Conservation (phyloP, 2,888 invertebrate genomes). For the Eupithecia dodoneata region DNA sequence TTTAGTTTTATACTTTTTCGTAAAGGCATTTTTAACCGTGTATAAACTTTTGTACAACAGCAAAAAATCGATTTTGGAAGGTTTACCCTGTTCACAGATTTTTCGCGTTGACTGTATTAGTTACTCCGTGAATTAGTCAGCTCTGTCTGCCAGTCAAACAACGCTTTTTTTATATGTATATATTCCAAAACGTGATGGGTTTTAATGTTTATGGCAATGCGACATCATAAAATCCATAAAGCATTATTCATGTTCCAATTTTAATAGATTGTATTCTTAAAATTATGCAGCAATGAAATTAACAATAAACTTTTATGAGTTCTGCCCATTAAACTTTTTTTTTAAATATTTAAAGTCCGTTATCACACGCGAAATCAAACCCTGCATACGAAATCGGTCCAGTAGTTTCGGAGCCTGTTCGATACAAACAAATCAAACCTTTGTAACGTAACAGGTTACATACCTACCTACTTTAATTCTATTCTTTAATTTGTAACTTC, state of each 20-base stretch:
- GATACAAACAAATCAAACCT: too few species aligned
- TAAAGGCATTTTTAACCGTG: too few species aligned
- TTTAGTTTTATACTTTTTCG: background rate
- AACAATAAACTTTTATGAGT: background rate
- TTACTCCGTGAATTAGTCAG: background rate
- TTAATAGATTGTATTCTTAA: background rate
- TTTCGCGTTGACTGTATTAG: background rate
- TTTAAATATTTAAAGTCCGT: background rate
- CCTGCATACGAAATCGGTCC: background rate
- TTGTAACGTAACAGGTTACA: too few species aligned
- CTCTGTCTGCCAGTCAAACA: background rate
- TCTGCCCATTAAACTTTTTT: background rate
- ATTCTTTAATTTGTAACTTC: too few species aligned
- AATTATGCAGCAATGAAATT: background rate
- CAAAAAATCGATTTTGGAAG: too few species aligned
- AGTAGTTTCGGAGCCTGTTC: too few species aligned
- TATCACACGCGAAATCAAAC: background rate
- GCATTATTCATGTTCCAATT: background rate
- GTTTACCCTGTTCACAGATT: background rate
- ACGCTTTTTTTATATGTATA: too few species aligned
- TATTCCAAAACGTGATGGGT: background rate
- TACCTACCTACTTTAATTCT: too few species aligned
- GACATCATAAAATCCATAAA: background rate
- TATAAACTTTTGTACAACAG: too few species aligned
- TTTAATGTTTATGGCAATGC: background rate